These are phyloP conservation scores for Spea bombifrons DNA, from an alignment of 2,113 vertebrate genomes.

Conservation along the genomic window DNA sequence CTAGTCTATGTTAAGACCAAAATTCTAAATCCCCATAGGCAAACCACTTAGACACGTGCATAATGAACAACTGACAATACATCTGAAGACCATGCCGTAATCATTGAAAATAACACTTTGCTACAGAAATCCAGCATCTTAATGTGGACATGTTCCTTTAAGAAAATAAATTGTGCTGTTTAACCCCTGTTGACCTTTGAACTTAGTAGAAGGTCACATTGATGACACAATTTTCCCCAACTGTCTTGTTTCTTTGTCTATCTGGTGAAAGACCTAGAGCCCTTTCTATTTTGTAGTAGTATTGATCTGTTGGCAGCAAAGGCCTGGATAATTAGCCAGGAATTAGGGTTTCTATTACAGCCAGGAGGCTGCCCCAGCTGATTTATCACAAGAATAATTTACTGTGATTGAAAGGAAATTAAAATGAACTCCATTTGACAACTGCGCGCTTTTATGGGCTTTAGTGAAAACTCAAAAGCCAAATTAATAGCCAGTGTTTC, in stretches of 20 bases:
- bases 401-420: constrained; percentile 98
- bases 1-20: constrained; percentile 20
- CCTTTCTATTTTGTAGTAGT: constrained; percentile 69
- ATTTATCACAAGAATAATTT: constrained; percentile 98
- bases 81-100: background rate
- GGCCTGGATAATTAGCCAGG: constrained; percentile 86
- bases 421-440: constrained; percentile 97
- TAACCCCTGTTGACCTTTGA: constrained; percentile 59
- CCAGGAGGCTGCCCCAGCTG: constrained; percentile 82
- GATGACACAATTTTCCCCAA: constrained; percentile 59
- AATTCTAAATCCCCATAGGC: constrained; percentile 41
- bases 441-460: constrained; percentile 83
- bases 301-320: constrained; percentile 80
- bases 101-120: constrained; percentile 12
- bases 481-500: constrained; percentile 85
- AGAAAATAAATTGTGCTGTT: constrained; percentile 43
- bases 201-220: constrained; percentile 60
- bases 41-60: constrained; percentile 39
- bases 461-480: constrained; percentile 83
- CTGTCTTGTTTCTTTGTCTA: constrained; percentile 56
- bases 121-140: constrained; percentile 13
- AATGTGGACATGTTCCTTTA: constrained; percentile 32
- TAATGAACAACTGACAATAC: constrained; percentile 35
- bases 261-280: constrained; percentile 58
- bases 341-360: constrained; percentile 85